A percentile compares a stretch with the other conserved stretches of the same genome.
Conservation (phyloP, 1,140 invertebrate genomes). For the Microplitis demolitor region DNA sequence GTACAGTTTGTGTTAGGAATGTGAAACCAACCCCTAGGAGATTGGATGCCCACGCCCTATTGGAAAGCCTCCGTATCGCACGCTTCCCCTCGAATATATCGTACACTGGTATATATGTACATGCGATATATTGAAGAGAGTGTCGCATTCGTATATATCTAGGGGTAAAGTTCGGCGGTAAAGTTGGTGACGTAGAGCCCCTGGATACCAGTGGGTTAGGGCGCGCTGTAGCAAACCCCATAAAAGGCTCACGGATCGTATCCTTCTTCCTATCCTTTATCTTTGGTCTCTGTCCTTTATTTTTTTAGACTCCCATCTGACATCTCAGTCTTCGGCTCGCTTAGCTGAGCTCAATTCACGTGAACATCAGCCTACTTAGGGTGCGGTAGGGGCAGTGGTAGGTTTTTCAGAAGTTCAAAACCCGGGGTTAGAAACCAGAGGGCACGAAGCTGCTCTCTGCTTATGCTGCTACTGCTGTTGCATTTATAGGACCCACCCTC, state of each 20-base stretch:
- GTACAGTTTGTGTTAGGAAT: neutral
- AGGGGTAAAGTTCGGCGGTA: neutral
- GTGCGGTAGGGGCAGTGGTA: neutral
- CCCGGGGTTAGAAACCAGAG: neutral
- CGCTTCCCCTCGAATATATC: constrained; percentile 25
- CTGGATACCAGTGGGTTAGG: neutral
- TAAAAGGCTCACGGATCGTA: neutral
- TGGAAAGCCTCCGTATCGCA: constrained; percentile 33
- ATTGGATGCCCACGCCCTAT: constrained; percentile 32
- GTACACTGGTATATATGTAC: neutral
- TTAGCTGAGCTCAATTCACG: neutral
- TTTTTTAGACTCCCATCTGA: too few species aligned
- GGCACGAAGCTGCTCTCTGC: neutral
- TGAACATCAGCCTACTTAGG: neutral
- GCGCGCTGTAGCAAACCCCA: neutral
- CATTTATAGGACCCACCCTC: constrained; percentile 17
- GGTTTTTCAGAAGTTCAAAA: neutral
- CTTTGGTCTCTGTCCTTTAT: neutral
- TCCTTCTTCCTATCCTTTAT: neutral
- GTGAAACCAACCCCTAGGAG: neutral
- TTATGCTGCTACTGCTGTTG: neutral
- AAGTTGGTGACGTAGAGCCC: neutral
- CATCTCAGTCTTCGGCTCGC: neutral
- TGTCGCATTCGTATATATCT: neutral
- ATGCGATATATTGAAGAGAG: neutral